Evolutionary conservation across 2,797 vertebrate genomes (phyloP), one percentile per base, ranked within the genome.

Genomic region (Enteromius treurensis): DNA sequence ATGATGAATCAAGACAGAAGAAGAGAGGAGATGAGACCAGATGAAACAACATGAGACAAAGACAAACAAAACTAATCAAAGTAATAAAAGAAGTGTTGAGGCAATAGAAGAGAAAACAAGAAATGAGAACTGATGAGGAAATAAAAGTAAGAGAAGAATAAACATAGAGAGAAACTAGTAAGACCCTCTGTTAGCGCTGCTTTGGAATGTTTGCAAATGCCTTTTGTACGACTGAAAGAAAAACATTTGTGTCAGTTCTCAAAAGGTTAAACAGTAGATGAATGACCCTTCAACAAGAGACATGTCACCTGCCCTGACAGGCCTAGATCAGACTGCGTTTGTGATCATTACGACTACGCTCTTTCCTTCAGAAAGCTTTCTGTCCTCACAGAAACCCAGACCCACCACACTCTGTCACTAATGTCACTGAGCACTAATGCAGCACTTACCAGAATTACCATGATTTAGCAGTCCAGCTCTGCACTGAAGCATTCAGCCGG

Each of bases 401-500:
- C 13, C 73, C 40, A 51, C 19, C 83, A 60, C 62, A 60, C 23
- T 58, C n/a, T 73, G 55, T 34, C 42, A 65, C 42, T 40, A 74
- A 71, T 81, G 81, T 85, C 51, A 86, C 60, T 42, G 34, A 21
- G 32, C 34, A 32, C 37, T 80, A 32, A 69, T 70, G 3, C 8
- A 47, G 51, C 32, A 60, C 55, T 60, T 81, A 81, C 10, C 81
- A 60, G 69, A 42, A 47, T 87, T 64, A 70, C 21, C 69, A 45
- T 32, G 79, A 11, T 82, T 87, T 86, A 80, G 82, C 84, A 89
- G 89, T 88, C 87, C 86, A 88, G 74, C 80, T 80, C 80, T 81
- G 71, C 85, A 83, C 83, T 90, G 81, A 88, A 86, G 78, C 93
- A 88, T 92, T 93, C 90, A 90, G 91, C 89, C 17, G 0, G 85